These are phyloP conservation scores for Lysandra bellargus DNA, from an alignment of 2,888 invertebrate species.

Conservation along the genomic window DNA sequence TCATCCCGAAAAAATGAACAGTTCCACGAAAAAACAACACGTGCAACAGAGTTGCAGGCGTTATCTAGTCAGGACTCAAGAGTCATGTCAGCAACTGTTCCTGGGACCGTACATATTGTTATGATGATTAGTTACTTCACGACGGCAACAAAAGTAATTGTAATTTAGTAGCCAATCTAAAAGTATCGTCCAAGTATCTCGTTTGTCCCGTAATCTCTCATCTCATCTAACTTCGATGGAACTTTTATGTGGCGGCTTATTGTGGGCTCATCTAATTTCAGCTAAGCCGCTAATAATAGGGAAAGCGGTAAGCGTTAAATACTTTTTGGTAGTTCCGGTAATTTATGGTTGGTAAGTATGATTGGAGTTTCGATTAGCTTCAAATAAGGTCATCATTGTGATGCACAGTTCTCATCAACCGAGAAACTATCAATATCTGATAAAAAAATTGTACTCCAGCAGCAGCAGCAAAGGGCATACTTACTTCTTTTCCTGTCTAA, in stretches of 20 bases:
- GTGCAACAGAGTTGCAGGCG: no score
- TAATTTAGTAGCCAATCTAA: constrained; percentile 32
- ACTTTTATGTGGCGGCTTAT: constrained; percentile 52
- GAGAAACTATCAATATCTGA: neutral
- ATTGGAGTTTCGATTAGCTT: neutral
- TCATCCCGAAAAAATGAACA: no score
- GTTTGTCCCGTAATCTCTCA: constrained; percentile 41
- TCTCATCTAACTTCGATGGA: constrained; percentile 64
- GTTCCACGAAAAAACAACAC: no score
- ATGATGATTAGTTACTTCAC: no score
- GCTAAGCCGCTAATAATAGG: constrained; percentile 36
- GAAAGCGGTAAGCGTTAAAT: constrained; percentile 17
- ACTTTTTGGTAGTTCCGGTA: constrained; percentile 17
- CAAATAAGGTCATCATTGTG: neutral
- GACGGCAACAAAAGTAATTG: constrained; percentile 16
- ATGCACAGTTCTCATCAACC: neutral
- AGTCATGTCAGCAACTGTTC: no score
- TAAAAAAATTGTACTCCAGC: no score
- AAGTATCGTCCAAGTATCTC: constrained; percentile 34
- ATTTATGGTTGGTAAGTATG: constrained; percentile 14
- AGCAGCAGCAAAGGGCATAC: no score
- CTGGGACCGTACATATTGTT: no score
- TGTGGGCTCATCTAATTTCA: constrained; percentile 42
- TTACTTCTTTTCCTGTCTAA: no score
- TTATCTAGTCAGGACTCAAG: no score